phyloP scores from a whole-genome alignment of 2,888 invertebrate species.

The Anarsia innoxiella region DNA sequence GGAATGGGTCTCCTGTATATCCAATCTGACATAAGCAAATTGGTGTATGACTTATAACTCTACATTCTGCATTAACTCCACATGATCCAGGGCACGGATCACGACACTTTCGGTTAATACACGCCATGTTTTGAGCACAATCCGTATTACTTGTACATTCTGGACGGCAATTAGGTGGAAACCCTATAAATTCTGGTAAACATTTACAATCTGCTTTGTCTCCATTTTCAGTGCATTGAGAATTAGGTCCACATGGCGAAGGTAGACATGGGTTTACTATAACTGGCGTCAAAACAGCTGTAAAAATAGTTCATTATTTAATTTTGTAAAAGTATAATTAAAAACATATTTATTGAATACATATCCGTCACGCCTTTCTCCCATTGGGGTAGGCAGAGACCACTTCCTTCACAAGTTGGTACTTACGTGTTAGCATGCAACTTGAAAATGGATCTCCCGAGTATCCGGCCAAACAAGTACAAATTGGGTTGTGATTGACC shows the following conservation, averaged over 20 bases:
- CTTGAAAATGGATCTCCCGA: conserved; percentile 84
- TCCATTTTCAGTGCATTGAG: conserved; percentile 75
- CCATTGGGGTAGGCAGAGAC: too few relatives aligned
- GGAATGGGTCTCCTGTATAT: conserved; percentile 81
- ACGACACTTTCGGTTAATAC: conserved; percentile 80
- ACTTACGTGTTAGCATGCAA: conserved; percentile 73
- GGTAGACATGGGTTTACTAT: conserved; percentile 76
- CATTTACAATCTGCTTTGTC: conserved; percentile 79
- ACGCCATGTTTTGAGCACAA: conserved; percentile 77
- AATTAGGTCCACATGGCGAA: conserved; percentile 80
- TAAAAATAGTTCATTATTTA: conserved; percentile 16
- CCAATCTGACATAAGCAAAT: conserved; percentile 78
- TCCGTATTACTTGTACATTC: conserved; percentile 82
- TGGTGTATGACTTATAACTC: conserved; percentile 82
- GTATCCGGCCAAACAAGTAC: conserved; percentile 77
- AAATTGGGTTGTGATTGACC: conserved; percentile 80
- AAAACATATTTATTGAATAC: background rate
- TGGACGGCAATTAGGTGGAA: conserved; percentile 79
- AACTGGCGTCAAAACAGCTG: conserved; percentile 46
- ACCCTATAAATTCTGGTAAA: conserved; percentile 75
- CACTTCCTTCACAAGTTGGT: too few relatives aligned
- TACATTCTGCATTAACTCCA: conserved; percentile 81
- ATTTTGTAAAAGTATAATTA: conserved; percentile 10
- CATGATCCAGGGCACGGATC: conserved; percentile 83
- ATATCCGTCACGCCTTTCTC: too few relatives aligned